Conservation (phyloP, 2,113 vertebrate species). For the Montifringilla adamsi region DNA sequence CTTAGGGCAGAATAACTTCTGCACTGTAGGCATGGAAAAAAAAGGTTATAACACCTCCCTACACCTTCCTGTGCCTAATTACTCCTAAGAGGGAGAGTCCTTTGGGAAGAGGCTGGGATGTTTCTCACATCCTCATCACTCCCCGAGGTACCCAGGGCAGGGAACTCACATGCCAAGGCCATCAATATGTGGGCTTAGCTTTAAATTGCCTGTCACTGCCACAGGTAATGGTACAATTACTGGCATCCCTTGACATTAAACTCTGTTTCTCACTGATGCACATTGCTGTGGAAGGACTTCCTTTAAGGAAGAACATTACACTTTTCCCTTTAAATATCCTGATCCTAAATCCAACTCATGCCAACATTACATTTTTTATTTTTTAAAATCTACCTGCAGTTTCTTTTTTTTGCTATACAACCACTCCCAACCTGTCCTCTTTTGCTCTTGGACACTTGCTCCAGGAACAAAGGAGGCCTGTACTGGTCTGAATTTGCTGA, state of each 20-base stretch:
- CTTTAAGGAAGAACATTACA: not conserved
- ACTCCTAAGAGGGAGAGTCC: not conserved
- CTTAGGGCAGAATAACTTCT: not conserved
- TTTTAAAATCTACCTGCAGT: not conserved
- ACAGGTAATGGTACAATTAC: not conserved
- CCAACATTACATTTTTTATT: not conserved
- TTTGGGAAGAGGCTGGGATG: not conserved
- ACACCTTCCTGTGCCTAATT: not conserved
- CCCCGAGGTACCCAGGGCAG: not conserved
- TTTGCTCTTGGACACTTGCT: not conserved
- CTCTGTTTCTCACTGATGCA: not conserved
- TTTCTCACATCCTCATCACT: not conserved
- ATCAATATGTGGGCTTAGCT: not conserved
- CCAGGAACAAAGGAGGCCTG: not conserved
- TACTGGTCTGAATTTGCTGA: not conserved
- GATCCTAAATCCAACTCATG: not conserved
- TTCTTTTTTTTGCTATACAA: not conserved
- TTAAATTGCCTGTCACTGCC: not conserved
- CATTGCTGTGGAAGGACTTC: not conserved
- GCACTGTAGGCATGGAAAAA: accelerated
- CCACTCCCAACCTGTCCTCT: not conserved
- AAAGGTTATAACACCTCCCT: not conserved
- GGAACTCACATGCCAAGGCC: not conserved
- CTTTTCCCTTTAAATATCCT: not conserved
- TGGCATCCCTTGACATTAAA: not conserved